Base-by-base conservation (phyloP, 2,888 invertebrate species). In the Beris morrisii region DNA sequence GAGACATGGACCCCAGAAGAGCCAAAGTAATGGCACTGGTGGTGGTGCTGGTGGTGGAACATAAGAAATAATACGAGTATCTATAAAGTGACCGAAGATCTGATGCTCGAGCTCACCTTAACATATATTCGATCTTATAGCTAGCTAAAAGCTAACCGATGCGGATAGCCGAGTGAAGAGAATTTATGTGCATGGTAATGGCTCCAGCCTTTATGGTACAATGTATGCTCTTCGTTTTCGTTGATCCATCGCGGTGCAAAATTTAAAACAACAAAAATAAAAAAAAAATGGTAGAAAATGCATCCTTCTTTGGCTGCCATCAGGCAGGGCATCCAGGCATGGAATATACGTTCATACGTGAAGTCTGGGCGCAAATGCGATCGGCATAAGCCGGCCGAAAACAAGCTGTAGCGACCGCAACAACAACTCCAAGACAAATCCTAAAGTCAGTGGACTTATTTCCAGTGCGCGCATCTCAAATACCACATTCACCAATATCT, bases 161-260 rank as follows among this genome's bases (percentile, higher is more conserved):
- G 54, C 54, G 66, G 61, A 66, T 66, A 66, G 59, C 66, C 44
- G 59, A 66, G 54, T 59, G 54, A 46, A 28, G 66, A 66, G 66
- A 66, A 66, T 66, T 66, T 66, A 66, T 66, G 66, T 61, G 66
- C 66, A 66, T 66, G 59, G 66, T 61, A 66, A 66, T 66, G 61
- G 66, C 61, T 54, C 55, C 61, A 46, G 55, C 61, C 53, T 12
- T 54, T 53, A 22, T 22, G 45, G 66, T 54, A 61, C 52, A 65
- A 52, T 58, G 58, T 52, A 22, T 38, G 48, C 56, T 65, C 58
- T 58, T 38, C 38, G 7, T 38, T 38, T 38, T 38, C 38, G 38
- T 9, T 38, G 9, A 9, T 7, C 5, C 9, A 38, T 38, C 38
- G 9, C 38, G 38, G 38, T 22, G 22, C 22, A 22, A 22, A 22